Evolutionary conservation across 2,888 invertebrate species (phyloP), one percentile per base, ranked within the genome.

Genomic region (Drosophila mimetica): DNA sequence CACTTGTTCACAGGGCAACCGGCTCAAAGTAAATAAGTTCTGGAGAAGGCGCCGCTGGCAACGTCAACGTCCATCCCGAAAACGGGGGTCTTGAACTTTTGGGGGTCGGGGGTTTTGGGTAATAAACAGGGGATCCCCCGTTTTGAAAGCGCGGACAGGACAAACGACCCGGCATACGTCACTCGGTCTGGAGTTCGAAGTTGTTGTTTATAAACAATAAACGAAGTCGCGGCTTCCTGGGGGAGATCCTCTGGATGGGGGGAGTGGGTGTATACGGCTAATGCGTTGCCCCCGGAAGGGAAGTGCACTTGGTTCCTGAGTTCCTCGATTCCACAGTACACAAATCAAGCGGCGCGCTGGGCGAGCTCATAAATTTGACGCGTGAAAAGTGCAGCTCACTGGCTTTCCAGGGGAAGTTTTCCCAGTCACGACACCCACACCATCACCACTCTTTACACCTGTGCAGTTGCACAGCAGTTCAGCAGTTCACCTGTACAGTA

Each of bases 161-260:
- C 59, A 34, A 75, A 70, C 72, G 84, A 71, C 74, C 82, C 71
- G 72, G 82, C 79, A 75, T 85, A 79, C 79, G 82, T 81, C 87
- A 83, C 66, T 57, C 20, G 65, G 65, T 41, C 54, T 54, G 60
- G 42, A 52, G 60, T 52, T 64, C 53, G 39, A 73, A 75, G 76
- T 72, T 82, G 77, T 89, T 86, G 87, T 87, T 87, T 87, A 87
- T 88, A 88, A 84, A 87, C 89, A 89, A 77, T 87, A 87, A 87
- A 87, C 87, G 81, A 86, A 76, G 65, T 72, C 36, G 50, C 63
- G 52, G 41, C 59, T 75, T 71, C 34, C 63, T 13, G 28, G 51
- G 36, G 13, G 16, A 42, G 2, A 9, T n/a, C 28, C 18, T 30
- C 47, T 50, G 64, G 16, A 4, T 50, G 64, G 16, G 3, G 37